Evolutionary conservation across 2,797 vertebrate species (phyloP), one percentile per base, ranked within the genome.

Genomic region (Crypturellus tataupa): DNA sequence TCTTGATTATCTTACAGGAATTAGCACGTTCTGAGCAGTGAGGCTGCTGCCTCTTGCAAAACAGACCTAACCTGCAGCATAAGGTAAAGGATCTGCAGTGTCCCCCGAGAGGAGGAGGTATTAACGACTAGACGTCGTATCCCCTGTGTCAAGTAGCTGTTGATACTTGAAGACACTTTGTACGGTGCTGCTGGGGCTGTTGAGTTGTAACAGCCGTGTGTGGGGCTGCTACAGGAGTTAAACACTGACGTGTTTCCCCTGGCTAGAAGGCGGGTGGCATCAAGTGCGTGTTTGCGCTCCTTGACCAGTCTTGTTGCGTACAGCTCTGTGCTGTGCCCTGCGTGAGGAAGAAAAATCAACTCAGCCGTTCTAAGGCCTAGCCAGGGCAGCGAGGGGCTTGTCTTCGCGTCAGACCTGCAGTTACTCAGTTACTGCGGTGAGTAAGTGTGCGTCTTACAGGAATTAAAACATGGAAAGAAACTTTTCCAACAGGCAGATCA

Each of bases 41-140:
- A 63, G 53, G 33, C 67, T 67, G 59, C n/a, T 62, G 75, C 40
- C 40, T 46, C 24, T 18, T 60, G 27, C 73, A 76, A 27, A 85
- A n/a, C 33, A 62, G 46, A 63, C 10, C 1, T 10, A 47, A 29
- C 14, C 58, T 58, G 2, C 8, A 0, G 40, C 33, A 21, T 24
- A n/a, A 71, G 90, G 77, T 91, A 24, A 87, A 79, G 63, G 18
- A 64, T 10, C 83, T 77, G 1, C 3, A 56, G 1, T 31, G n/a
- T 55, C 33, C 19, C 40, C 10, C 18, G 42, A 4, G 76, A 55
- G 23, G 29, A 21, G 31, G 31, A 79, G 9, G 40, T 46, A 56
- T 56, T 56, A 56, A 6, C 33, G 29, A 11, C 2, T 4, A 35
- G 51, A 16, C 1, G 0, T 37, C 40, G 2, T 27, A 9, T 18